A percentile compares a stretch with the other conserved stretches of the same genome.
Conservation (phyloP, 2,888 invertebrate genomes). For the Acrobeloides nanus region DNA sequence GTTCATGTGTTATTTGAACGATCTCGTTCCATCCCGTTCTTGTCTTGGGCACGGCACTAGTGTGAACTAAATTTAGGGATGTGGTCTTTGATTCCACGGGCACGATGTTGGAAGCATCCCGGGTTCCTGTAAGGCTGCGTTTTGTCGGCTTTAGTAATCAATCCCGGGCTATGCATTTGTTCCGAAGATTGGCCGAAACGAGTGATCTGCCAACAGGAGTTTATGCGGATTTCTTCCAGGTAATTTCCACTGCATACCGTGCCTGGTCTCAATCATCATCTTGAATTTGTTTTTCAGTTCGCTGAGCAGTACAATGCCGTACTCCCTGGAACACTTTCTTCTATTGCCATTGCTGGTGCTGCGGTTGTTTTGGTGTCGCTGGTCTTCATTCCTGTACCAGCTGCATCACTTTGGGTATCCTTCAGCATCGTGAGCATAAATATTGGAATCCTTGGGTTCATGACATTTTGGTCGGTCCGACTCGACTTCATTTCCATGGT, state of each 20-base stretch:
- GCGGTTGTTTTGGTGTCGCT: slow-evolving; percentile 85
- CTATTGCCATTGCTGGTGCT: slow-evolving; percentile 70
- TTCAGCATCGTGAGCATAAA: slow-evolving; percentile 89
- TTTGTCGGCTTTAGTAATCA: slow-evolving; percentile 40
- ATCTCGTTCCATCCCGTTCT: too few relatives aligned
- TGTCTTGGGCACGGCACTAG: too few relatives aligned
- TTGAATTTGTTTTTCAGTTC: slow-evolving; percentile 31
- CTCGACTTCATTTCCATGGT: slow-evolving; percentile 79
- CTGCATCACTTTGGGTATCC: slow-evolving; percentile 87
- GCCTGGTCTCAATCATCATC: background rate
- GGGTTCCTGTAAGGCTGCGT: slow-evolving; percentile 47
- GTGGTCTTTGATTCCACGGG: slow-evolving; percentile 40
- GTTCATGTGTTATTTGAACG: too few relatives aligned
- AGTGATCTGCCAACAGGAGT: slow-evolving; percentile 44
- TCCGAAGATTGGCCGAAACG: slow-evolving; percentile 44
- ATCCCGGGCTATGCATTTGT: slow-evolving; percentile 48
- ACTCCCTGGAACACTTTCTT: slow-evolving; percentile 55
- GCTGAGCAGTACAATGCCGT: slow-evolving; percentile 53
- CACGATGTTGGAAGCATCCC: slow-evolving; percentile 40
- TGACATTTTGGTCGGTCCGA: slow-evolving; percentile 89
- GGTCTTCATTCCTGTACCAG: slow-evolving; percentile 81
- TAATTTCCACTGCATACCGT: slow-evolving; percentile 8
- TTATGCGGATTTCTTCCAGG: slow-evolving; percentile 53
- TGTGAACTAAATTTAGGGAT: too few relatives aligned
- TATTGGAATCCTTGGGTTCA: slow-evolving; percentile 83